Evolutionary conservation across 2,888 invertebrate genomes (phyloP), one percentile per base, ranked within the genome.

Genomic region (Polyommatus iphigenia): DNA sequence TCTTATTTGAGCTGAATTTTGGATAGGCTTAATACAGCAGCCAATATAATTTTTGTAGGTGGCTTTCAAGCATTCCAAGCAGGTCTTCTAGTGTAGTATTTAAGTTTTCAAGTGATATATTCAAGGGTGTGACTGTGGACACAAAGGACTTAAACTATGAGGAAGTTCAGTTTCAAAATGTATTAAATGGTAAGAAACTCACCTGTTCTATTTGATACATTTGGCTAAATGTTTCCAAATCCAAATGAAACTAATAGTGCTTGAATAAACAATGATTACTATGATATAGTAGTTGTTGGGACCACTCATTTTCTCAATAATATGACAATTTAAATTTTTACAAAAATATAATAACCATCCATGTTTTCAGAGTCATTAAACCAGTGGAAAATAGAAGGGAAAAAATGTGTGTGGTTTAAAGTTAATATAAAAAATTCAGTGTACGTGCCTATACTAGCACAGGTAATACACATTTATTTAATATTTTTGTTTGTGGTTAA

Each of bases 391-490:
- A 85, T 89, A 20, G 94, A 95, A 80, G 95, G 95, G 46, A 95
- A 95, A 81, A 94, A 97, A 81, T 96, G 96, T 75, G 95, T 98
- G 83, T 98, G 98, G 98, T 98, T 98, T 86, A 96, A 96, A 86
- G 96, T 98, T 0, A 91, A 95, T 84, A 95, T 96, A 77, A 89
- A 95, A 75, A 95, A 97, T 84, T 92, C 96, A 0, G 93, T 93
- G 29, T 96, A 96, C 95, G 95, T 98, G 78, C 98, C 98, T 36
- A 87, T 96, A 79, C 90, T 98, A 82, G 95, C 96, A 46, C 94
- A 96, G 92, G 97, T 96, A 92, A 71, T 76, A 36, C 54, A 5
- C 71, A 73, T 59, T 71, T 41, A 71, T 6, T n/a, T 50, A 46
- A 77, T 77, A 32, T 13, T n/a, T n/a, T 50, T 24, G 24, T 29